A percentile compares a stretch with the other conserved stretches of the same genome.
Conservation (phyloP, 1,140 invertebrate genomes). For the Ephestia elutella region DNA sequence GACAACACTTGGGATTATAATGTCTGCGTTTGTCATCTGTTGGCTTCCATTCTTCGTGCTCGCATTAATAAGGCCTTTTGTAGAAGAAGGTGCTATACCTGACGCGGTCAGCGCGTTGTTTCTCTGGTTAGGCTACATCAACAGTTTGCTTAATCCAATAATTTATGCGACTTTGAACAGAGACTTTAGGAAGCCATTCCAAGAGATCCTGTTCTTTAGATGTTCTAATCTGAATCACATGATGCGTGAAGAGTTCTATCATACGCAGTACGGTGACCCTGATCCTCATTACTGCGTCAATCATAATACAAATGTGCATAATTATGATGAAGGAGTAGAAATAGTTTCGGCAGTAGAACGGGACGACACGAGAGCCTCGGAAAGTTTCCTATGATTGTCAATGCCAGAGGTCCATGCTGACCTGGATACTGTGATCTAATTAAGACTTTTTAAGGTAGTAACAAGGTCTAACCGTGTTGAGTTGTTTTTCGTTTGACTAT, state of each 20-base stretch:
- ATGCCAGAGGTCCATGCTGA: conserved; percentile 57
- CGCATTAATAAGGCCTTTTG: conserved; percentile 89
- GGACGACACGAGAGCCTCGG: conserved; percentile 73
- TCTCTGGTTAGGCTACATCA: conserved; percentile 95
- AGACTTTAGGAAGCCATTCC: conserved; percentile 94
- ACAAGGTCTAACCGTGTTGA: conserved; percentile 47
- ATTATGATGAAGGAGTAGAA: conserved; percentile 77
- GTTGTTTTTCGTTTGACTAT: conserved; percentile 25
- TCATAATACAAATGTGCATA: conserved; percentile 64
- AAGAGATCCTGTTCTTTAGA: conserved; percentile 91
- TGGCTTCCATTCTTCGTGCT: conserved; percentile 98
- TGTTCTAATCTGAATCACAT: conserved; percentile 91
- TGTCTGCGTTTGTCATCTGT: conserved; percentile 96
- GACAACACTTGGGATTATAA: conserved; percentile 96
- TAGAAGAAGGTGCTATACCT: conserved; percentile 80
- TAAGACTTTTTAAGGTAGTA: conserved; percentile 50
- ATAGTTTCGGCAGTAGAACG: conserved; percentile 76
- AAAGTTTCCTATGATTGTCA: conserved; percentile 78
- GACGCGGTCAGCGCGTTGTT: conserved; percentile 84
- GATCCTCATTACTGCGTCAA: conserved; percentile 73
- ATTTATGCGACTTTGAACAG: conserved; percentile 94
- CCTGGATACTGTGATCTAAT: conserved; percentile 74
- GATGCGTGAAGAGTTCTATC: conserved; percentile 94
- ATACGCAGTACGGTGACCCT: conserved; percentile 91
- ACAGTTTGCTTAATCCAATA: conserved; percentile 93